A percentile compares a stretch with the other conserved stretches of the same genome.
phyloP scores from a whole-genome alignment of 2,797 vertebrate species.

The Perodicticus potto region DNA sequence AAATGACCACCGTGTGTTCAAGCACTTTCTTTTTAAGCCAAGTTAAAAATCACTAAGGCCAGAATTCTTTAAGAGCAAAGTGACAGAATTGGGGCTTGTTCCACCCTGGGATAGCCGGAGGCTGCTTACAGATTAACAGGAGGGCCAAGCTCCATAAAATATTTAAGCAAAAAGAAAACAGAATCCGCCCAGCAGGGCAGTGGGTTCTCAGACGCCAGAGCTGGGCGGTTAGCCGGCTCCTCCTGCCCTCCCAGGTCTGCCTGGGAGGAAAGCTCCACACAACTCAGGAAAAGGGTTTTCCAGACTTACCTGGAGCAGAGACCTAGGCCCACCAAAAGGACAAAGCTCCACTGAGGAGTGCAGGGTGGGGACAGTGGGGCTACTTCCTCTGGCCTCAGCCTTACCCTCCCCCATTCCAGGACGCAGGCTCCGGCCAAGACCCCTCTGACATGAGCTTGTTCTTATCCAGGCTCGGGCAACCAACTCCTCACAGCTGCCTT shows the following conservation, averaged over 20 bases:
- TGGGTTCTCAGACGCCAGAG: not conserved
- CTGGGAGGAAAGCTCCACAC: not conserved
- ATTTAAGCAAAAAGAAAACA: constrained; percentile 62
- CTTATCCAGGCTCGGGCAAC: not conserved
- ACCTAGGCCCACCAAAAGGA: not conserved
- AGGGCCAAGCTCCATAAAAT: constrained; percentile 42
- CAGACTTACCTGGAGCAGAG: not conserved
- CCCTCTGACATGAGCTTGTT: not conserved
- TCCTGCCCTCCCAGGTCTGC: not conserved
- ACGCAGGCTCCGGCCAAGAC: fast-evolving
- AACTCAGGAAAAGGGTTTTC: not conserved
- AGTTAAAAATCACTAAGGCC: not conserved
- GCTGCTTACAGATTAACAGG: not conserved
- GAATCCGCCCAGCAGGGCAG: not conserved
- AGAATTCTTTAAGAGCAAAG: not conserved
- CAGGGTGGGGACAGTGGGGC: not conserved
- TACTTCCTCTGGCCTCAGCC: no score
- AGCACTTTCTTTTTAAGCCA: not conserved
- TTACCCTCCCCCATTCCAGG: fast-evolving
- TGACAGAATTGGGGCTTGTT: not conserved
- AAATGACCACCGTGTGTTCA: fast-evolving
- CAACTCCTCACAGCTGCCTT: no score
- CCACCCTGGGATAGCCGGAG: not conserved
- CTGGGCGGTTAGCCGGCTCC: not conserved
- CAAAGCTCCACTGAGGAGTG: not conserved